A percentile compares a stretch with the other conserved stretches of the same genome.
phyloP scores from a whole-genome alignment of 2,888 invertebrate genomes.

The Ophioninae sp. region DNA sequence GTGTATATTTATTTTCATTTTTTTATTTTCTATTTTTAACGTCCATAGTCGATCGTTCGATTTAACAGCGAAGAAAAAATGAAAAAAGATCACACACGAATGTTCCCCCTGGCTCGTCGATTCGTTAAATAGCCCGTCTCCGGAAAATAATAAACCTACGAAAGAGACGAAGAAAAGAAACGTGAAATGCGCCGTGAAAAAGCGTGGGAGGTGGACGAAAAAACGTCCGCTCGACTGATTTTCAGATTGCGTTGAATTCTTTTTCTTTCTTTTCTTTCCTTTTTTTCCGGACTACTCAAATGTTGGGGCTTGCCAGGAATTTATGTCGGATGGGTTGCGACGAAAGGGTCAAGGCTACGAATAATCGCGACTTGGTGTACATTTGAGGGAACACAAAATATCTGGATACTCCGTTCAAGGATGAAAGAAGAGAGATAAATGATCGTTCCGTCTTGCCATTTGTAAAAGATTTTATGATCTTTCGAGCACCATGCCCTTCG shows the following conservation, averaged over 20 bases:
- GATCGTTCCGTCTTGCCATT: too few species aligned
- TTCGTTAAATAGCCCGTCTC: neutral
- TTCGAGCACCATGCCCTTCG: neutral
- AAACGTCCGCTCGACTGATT: neutral
- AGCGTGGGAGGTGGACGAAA: neutral
- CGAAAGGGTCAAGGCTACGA: neutral
- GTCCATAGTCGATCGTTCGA: constrained; percentile 41
- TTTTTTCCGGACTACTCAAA: neutral
- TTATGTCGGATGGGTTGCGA: neutral
- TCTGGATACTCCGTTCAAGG: neutral
- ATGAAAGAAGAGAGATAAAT: too few species aligned
- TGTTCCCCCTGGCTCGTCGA: neutral
- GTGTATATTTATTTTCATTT: constrained; percentile 3
- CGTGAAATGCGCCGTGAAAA: neutral
- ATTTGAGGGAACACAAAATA: too few species aligned
- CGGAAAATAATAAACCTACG: neutral
- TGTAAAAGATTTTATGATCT: too few species aligned
- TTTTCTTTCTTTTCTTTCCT: neutral
- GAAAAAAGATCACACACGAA: neutral
- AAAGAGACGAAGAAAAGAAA: neutral
- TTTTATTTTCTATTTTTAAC: constrained; percentile 13
- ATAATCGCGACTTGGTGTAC: neutral
- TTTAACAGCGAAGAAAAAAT: neutral
- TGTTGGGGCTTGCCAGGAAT: neutral
- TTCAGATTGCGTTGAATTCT: neutral